phyloP scores from a whole-genome alignment of 2,888 invertebrate genomes.

The Chrysodeixis includens region DNA sequence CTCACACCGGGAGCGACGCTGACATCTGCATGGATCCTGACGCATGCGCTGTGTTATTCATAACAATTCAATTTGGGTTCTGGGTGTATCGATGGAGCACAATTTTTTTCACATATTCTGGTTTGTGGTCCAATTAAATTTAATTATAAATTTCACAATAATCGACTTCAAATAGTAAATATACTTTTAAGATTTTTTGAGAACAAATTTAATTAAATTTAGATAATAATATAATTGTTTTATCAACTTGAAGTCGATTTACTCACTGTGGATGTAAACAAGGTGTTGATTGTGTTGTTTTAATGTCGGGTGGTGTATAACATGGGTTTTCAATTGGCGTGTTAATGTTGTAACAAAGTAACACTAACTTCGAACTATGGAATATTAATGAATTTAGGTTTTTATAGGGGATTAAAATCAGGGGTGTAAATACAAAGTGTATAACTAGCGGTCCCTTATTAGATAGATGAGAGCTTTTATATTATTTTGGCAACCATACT shows the following conservation, averaged over 20 bases:
- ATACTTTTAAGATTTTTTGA: neutral
- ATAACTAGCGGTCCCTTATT: constrained; percentile 26
- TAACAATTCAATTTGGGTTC: constrained; percentile 44
- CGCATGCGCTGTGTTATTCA: constrained; percentile 77
- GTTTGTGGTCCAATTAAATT: constrained; percentile 20
- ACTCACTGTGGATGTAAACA: constrained; percentile 47
- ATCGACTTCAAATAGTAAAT: constrained; percentile 50
- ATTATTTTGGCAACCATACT: constrained; percentile 68
- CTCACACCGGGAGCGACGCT: constrained; percentile 71
- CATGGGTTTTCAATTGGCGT: constrained; percentile 42
- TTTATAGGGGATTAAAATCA: constrained; percentile 15
- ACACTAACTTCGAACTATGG: constrained; percentile 36
- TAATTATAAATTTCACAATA: constrained; percentile 36
- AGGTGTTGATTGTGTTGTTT: constrained; percentile 31
- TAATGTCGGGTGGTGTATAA: constrained; percentile 35
- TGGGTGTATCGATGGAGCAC: constrained; percentile 45
- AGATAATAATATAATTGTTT: no score
- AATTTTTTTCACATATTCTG: constrained; percentile 16
- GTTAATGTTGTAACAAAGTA: constrained; percentile 34
- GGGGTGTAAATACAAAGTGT: constrained; percentile 14
- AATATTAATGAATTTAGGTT: constrained; percentile 27
- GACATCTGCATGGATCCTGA: constrained; percentile 74
- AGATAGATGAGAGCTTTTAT: constrained; percentile 47
- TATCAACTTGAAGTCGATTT: constrained; percentile 58
- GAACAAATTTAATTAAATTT: neutral